Conservation (phyloP, 2,113 vertebrate species). For the Oostethus manadensis region DNA sequence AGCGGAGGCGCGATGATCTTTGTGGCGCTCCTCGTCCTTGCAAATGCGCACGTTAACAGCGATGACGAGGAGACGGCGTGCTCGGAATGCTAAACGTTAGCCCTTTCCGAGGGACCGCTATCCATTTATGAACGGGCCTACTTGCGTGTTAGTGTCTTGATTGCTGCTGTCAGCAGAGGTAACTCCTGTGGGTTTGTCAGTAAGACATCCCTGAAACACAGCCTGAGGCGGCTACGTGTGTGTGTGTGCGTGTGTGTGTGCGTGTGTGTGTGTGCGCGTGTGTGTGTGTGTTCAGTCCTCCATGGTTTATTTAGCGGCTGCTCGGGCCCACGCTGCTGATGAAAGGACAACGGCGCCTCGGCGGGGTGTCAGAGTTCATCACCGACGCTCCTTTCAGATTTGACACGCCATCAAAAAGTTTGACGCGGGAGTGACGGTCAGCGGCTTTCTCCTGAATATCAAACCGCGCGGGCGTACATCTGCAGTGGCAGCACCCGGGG, state of each 20-base stretch:
- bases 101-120: background rate
- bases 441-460: background rate
- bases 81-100: background rate
- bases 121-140: background rate
- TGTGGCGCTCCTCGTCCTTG: background rate
- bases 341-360: background rate
- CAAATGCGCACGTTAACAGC: background rate
- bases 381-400: background rate
- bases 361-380: background rate
- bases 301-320: background rate
- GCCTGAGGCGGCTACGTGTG: background rate
- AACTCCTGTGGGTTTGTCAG: background rate
- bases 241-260: background rate
- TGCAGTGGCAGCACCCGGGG: background rate
- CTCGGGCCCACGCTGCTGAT: slow-evolving; percentile 1
- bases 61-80: too few species aligned
- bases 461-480: background rate
- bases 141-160: background rate
- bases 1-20: too few species aligned
- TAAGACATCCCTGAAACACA: background rate
- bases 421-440: background rate
- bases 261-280: background rate
- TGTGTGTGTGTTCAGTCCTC: background rate
- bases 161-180: background rate
- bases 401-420: slow-evolving; percentile 3